Base-by-base conservation (phyloP, 2,888 invertebrate species). In the Thera britannica region DNA sequence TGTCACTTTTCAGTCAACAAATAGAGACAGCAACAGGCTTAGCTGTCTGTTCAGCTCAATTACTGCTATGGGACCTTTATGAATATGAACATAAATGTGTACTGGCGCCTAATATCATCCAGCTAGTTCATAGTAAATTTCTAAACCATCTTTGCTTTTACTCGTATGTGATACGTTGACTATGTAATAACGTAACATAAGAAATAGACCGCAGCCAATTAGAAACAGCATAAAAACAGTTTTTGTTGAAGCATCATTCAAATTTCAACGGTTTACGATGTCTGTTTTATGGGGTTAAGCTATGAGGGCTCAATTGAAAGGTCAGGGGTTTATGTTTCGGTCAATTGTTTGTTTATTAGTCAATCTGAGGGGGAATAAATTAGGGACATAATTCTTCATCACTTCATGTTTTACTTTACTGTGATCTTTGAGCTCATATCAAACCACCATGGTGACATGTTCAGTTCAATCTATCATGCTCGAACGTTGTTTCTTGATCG, bases 321-420 rank as follows among this genome's bases (percentile, higher is more conserved):
- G 80, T 79, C 80, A 80, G 65, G 78, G 77, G 78, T 81, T 80
- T 79, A 78, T 75, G 72, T 72, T 75, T 58, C 41, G 71, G 71
- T 67, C 72, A 71, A 73, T 74, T 73, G 73, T 75, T 75, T 78
- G 76, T 79, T 79, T 81, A 78, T 77, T 73, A 75, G 72, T 64
- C 66, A 70, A 71, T 68, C 63, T 73, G 67, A 70, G 78, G 75
- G 74, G 72, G 69, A 67, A 61, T 62, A 35, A 38, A 59, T 56
- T 63, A 60, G 56, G 57, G n/a, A 56, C n/a, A 58, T 51, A 52
- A 51, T 12, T 63, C 58, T 7, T 23, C 36, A 64, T 58, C 12
- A 11, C 52, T 49, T 49, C 51, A n/a, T 54, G 34, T 38, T 44
- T 35, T n/a, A 2, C 8, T 52, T 57, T 12, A 41, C 23, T 41